Base-by-base conservation (phyloP, 1,140 invertebrate genomes). In the Sycophaga agraensis region DNA sequence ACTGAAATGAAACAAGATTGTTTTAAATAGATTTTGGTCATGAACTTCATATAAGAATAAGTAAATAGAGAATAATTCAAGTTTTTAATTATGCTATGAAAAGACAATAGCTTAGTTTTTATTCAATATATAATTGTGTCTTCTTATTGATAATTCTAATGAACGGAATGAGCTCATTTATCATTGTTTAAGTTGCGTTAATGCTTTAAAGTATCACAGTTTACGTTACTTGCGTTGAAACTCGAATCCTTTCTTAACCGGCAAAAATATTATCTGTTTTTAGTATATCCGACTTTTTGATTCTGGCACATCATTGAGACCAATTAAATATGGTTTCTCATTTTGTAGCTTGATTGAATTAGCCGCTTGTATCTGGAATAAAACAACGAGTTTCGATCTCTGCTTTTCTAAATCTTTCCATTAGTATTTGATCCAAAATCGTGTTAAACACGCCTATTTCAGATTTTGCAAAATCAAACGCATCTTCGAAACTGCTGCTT, bases 191-290 rank as follows among this genome's bases (percentile, higher is more conserved):
- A 40, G 8, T 51, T 34, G 37, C 35, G 53, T 64, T 66, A 70
- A 69, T 65, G 66, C 63, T 70, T 70, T 65, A 71, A 68, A 71
- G 68, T 72, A 72, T 72, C 70, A 72, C 69, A 72, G 70, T 71
- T 71, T 56, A 58, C 68, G 63, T 68, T 69, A 66, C 61, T 68
- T 67, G 66, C 64, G 37, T 42, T 37, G 37, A 59, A 24, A 21
- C 26, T 43, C 12, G 8, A 40, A 1, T 34, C n/a, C 19, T 31
- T 31, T 26, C 17, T 17, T 17, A 40, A 40, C 5, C 21, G 11
- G 26, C 28, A 46, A 48, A 37, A 37, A 35, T 46, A 45, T 35
- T n/a, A n/a, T n/a, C n/a, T n/a, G n/a, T 21, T 28, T 39, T 54
- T 42, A 16, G 16, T 40, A 40, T 26, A 11, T 37, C 14, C 17